Conservation (phyloP, 2,797 vertebrate genomes). For the Enteromius unitaeniatus region DNA sequence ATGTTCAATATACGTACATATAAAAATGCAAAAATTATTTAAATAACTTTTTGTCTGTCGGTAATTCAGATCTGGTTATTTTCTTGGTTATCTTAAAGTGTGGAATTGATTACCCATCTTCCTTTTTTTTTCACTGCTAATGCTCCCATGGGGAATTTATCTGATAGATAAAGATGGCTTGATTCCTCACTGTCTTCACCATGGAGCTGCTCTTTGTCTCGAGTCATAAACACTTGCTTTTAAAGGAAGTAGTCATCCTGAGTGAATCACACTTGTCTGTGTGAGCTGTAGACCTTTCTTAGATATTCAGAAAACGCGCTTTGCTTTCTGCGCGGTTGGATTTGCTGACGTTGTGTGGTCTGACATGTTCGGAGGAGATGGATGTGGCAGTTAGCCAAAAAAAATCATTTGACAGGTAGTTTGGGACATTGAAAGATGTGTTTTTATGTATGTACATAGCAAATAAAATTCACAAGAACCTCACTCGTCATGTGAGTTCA, state of each 20-base stretch:
- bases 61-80: neutral
- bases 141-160: constrained; percentile 56
- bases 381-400: neutral
- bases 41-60: neutral
- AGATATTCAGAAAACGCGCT: neutral
- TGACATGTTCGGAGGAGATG: neutral
- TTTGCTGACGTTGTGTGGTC: neutral
- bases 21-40: neutral
- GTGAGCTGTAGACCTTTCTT: neutral
- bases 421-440: neutral
- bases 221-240: neutral
- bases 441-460: neutral
- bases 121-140: constrained; percentile 22
- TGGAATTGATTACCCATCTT: neutral
- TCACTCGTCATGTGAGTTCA: too few species aligned
- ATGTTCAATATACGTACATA: too few species aligned
- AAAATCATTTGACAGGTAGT: neutral
- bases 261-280: neutral
- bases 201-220: constrained; percentile 12
- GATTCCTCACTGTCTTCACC: constrained; percentile 37
- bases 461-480: neutral
- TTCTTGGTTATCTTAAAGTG: neutral
- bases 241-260: neutral
- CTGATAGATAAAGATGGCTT: constrained; percentile 60
- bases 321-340: neutral